Base-by-base conservation (phyloP, 1,140 invertebrate species). In the Bombus difficillimus region DNA sequence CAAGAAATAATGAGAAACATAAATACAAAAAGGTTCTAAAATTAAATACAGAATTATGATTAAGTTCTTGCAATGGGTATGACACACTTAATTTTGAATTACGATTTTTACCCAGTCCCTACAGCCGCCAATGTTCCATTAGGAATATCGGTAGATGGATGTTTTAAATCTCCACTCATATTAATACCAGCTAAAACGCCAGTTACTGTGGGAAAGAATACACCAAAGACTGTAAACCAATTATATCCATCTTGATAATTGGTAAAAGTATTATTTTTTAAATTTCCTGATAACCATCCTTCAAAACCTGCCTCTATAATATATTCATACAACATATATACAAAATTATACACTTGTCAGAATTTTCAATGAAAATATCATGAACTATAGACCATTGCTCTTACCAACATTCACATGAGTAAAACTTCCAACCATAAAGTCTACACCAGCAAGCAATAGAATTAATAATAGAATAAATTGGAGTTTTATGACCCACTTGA, bases 171-270 rank as follows among this genome's bases (percentile, higher is more conserved):
- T 25, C 98, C 98, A 94, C 98, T 99, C 99, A 99, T 99, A 94
- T 99, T 99, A 88, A 99, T 98, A 69, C 99, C 99, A 69, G 99
- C 98, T 83, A 99, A 96, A 73, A 99, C 98, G 41, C 98, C 98
- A 81, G 98, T 98, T 78, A 99, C 97, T 73, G 99, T 98, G 76
- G 98, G 98, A 95, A 99, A 98, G 95, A 99, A 98, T n/a, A 99
- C 98, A 66, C 98, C 98, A 95, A 99, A 98, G 72, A 99, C 98
- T 28, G 97, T 98, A 93, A 99, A 99, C 98, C 98, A 99, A 81
- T 96, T 97, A 88, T 98, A 97, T 32, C 96, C 97, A 78, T 97
- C 96, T 80, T 97, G 95, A 95, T 98, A 99, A 75, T 96, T 95
- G 1, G 98, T 96, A 94, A 97, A 97, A 37, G 97, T 97, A 94